phyloP scores from a whole-genome alignment of 2,113 vertebrate genomes.

The Scartelaos histophorus region DNA sequence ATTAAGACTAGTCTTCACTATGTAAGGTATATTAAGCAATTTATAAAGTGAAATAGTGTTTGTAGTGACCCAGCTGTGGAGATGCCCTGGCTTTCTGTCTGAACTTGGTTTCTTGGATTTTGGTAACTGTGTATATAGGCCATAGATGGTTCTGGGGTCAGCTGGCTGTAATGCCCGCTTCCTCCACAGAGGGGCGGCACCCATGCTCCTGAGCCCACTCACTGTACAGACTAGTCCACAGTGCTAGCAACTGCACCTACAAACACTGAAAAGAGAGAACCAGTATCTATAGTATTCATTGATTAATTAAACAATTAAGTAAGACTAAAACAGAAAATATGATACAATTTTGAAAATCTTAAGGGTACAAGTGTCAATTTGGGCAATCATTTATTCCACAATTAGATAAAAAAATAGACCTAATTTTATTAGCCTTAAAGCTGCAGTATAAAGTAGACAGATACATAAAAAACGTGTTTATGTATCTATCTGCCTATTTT shows the following conservation, averaged over 20 bases:
- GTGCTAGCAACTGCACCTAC: conserved; percentile 20
- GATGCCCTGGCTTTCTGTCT: conserved; percentile 19
- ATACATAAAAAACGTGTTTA: too few species aligned
- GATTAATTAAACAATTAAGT: too few species aligned
- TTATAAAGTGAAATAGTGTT: neutral
- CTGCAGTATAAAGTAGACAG: too few species aligned
- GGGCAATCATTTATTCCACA: too few species aligned
- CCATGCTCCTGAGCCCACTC: neutral
- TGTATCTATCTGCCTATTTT: too few species aligned
- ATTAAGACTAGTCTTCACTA: too few species aligned
- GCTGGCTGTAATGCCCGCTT: conserved; percentile 16
- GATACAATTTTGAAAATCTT: too few species aligned
- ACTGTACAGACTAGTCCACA: conserved; percentile 52
- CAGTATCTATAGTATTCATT: conserved; percentile 3
- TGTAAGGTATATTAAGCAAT: too few species aligned
- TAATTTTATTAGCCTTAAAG: too few species aligned
- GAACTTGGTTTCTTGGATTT: conserved; percentile 41
- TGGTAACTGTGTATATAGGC: conserved; percentile 59
- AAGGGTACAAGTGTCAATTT: too few species aligned
- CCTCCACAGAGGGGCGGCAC: neutral
- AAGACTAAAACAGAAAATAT: too few species aligned
- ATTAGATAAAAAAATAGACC: too few species aligned
- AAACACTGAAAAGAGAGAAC: neutral
- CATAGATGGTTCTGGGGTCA: conserved; percentile 50
- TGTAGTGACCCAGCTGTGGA: neutral